Conservation (phyloP, 2,888 invertebrate genomes). For the Athalia cordata region DNA sequence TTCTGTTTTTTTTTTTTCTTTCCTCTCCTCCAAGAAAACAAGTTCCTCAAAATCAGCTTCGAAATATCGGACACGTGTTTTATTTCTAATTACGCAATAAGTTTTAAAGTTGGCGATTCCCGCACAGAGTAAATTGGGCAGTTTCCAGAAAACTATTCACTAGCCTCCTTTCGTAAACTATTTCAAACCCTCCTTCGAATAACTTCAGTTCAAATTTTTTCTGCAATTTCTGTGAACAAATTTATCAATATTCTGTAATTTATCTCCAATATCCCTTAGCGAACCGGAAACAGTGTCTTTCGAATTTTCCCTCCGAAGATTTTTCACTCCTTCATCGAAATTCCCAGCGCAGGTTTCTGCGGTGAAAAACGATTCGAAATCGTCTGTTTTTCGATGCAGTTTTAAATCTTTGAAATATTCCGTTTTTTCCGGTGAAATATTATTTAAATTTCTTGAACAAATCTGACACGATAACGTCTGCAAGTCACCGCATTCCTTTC, state of each 20-base stretch:
- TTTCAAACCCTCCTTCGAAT: too few relatives aligned
- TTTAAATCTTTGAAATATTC: too few relatives aligned
- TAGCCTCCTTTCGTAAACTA: too few relatives aligned
- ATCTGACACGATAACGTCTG: conserved; percentile 2
- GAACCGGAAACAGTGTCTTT: neutral
- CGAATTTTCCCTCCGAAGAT: neutral
- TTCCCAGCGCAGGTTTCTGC: neutral
- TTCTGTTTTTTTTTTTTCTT: too few relatives aligned
- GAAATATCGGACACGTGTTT: too few relatives aligned
- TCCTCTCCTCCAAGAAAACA: too few relatives aligned
- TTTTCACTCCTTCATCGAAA: neutral
- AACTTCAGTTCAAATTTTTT: neutral
- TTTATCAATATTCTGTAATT: conserved; percentile 49
- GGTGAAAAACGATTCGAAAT: too few relatives aligned
- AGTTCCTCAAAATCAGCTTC: too few relatives aligned
- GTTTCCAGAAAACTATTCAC: conserved; percentile 9
- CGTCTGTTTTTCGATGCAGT: too few relatives aligned
- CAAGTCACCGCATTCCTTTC: too few relatives aligned
- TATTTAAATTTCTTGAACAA: neutral
- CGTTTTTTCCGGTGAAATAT: too few relatives aligned
- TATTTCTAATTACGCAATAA: too few relatives aligned
- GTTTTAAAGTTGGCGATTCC: neutral
- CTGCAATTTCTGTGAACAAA: conserved; percentile 52
- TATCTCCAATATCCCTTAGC: conserved; percentile 36
- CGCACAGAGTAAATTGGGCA: neutral